A percentile compares a stretch with the other conserved stretches of the same genome.
Evolutionary conservation across 2,113 vertebrate species (phyloP).

Genomic region (Pyxicephalus adspersus): DNA sequence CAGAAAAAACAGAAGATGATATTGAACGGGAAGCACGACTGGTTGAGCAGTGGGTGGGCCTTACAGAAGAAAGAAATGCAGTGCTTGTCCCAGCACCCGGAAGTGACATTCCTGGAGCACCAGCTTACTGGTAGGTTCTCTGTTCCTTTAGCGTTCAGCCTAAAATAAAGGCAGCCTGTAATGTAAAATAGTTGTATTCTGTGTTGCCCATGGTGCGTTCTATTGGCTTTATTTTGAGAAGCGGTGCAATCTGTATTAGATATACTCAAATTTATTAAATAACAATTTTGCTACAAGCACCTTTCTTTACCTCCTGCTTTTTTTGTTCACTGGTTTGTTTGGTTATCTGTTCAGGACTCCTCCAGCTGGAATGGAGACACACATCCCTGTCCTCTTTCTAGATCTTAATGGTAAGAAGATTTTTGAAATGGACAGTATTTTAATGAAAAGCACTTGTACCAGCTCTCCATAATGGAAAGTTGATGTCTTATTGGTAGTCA

Average conservation of each 20-base stretch:
- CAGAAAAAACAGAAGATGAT: conserved; percentile 93
- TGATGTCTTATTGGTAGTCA: too few relatives aligned
- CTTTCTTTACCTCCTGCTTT: neutral
- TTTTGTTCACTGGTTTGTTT: conserved; percentile 50
- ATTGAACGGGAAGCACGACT: conserved; percentile 89
- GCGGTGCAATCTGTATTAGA: neutral
- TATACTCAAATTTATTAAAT: too few relatives aligned
- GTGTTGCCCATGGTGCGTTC: neutral
- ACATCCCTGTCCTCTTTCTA: conserved; percentile 94
- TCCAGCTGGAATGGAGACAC: conserved; percentile 92
- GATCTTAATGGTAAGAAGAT: conserved; percentile 89
- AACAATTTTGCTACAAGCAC: too few relatives aligned
- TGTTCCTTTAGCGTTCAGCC: too few relatives aligned
- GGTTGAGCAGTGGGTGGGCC: conserved; percentile 97
- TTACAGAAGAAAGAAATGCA: conserved; percentile 93
- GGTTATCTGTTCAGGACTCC: conserved; percentile 79
- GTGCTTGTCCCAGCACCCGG: conserved; percentile 92
- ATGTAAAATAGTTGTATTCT: too few relatives aligned
- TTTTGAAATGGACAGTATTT: too few relatives aligned
- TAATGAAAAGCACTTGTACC: too few relatives aligned
- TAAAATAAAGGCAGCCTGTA: too few relatives aligned
- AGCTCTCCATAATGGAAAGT: too few relatives aligned
- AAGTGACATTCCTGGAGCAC: conserved; percentile 93
- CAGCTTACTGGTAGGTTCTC: conserved; percentile 88
- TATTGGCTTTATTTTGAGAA: neutral